These are phyloP conservation scores for Bagarius yarrelli DNA, from an alignment of 2,113 vertebrate genomes.

Conservation along the genomic window DNA sequence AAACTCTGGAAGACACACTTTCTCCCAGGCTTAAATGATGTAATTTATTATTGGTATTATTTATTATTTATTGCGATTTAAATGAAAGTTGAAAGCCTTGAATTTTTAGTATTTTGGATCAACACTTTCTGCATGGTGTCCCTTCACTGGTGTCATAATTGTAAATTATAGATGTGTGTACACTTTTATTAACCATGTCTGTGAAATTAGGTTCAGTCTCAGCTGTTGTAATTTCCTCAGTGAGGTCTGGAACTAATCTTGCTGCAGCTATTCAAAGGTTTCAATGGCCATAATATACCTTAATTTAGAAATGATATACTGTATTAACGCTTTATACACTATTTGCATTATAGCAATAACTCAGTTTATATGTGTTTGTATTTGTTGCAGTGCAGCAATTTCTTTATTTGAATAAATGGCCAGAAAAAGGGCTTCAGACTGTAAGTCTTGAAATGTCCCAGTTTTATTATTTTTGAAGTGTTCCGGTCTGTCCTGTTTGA, in stretches of 20 bases:
- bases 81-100: background rate
- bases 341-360: background rate
- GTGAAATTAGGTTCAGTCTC: conserved; percentile 3
- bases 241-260: background rate
- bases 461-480: background rate
- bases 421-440: background rate
- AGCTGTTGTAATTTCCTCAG: conserved; percentile 8
- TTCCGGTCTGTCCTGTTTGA: background rate
- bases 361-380: background rate
- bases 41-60: background rate
- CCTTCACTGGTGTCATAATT: conserved; percentile 10
- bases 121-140: conserved; percentile 6
- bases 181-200: background rate
- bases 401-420: background rate
- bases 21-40: background rate
- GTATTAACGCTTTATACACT: too few relatives aligned
- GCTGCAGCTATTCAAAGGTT: background rate
- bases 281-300: background rate
- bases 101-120: conserved; percentile 12
- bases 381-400: conserved; percentile 10
- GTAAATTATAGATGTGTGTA: background rate
- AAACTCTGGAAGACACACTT: background rate
- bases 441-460: background rate
- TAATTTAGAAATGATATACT: background rate
- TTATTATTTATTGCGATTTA: background rate